These are phyloP conservation scores for Mallotus villosus DNA, from an alignment of 2,797 vertebrate genomes.

Conservation along the genomic window DNA sequence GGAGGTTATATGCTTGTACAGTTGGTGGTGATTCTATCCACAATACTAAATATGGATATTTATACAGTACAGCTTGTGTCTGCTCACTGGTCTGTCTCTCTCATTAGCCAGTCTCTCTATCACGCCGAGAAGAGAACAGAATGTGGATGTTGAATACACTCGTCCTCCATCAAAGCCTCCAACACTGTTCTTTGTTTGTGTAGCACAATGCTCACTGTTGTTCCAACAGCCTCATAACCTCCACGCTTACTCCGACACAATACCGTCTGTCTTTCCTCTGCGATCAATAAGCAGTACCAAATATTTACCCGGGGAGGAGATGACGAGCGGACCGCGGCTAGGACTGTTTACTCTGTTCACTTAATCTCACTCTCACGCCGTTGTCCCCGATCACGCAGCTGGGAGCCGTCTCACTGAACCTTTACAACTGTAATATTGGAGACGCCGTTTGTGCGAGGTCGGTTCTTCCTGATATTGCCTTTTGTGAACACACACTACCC, in stretches of 20 bases:
- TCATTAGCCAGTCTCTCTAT: conserved; percentile 15
- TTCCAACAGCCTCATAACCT: conserved; percentile 16
- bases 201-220: not conserved
- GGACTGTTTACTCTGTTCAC: conserved; percentile 34
- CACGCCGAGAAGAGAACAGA: conserved; percentile 1
- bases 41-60: not conserved
- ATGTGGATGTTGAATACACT: conserved; percentile 14
- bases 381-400: conserved; percentile 2
- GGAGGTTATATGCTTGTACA: not conserved
- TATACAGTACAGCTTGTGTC: conserved; percentile 9
- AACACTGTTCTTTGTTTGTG: conserved; percentile 19
- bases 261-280: conserved; percentile 10
- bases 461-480: conserved; percentile 27
- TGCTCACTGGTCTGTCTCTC: conserved; percentile 4
- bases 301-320: conserved; percentile 42
- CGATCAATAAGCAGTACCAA: conserved; percentile 31
- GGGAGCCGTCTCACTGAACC: conserved; percentile 12
- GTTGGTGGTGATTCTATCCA: not conserved
- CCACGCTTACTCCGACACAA: conserved; percentile 10
- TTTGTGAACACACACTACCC: conserved; percentile 27
- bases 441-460: conserved; percentile 8
- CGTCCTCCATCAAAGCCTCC: conserved; percentile 26
- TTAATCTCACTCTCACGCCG: conserved; percentile 7
- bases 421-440: conserved; percentile 31
- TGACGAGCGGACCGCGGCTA: conserved; percentile 20